These are phyloP conservation scores for Chloropsis hardwickii DNA, from an alignment of 2,113 vertebrate genomes.

Conservation along the genomic window DNA sequence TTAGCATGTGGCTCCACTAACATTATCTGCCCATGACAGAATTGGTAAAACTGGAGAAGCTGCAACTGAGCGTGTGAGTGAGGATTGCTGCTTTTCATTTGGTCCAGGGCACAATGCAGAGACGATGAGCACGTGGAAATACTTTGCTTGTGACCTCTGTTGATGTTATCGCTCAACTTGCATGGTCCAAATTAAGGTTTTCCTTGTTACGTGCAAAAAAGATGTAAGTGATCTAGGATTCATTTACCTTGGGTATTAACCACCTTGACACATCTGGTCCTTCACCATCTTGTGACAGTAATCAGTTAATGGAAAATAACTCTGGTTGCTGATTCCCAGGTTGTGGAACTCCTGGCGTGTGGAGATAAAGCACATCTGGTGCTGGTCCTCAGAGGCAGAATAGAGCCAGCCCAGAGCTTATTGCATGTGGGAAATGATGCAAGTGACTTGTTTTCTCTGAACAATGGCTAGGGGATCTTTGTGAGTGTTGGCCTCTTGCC, in stretches of 20 bases:
- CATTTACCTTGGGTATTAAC: neutral
- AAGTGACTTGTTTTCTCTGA: conserved; percentile 35
- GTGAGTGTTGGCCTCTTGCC: conserved; percentile 27
- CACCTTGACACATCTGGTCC: neutral
- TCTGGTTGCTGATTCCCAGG: neutral
- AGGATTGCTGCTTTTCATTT: neutral
- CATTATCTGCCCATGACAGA: neutral
- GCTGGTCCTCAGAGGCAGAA: neutral
- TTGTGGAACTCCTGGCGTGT: conserved; percentile 16
- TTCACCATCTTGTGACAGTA: neutral
- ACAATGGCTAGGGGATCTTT: conserved; percentile 34
- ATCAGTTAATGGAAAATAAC: neutral
- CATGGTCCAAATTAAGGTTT: neutral
- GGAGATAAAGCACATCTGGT: conserved; percentile 13
- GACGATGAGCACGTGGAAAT: neutral
- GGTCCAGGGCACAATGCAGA: neutral
- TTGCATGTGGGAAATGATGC: conserved; percentile 29
- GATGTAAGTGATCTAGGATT: neutral
- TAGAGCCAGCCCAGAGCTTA: neutral
- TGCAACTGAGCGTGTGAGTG: neutral
- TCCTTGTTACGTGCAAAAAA: neutral
- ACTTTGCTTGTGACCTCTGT: neutral
- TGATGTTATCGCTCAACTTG: neutral
- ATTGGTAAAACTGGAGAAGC: neutral
- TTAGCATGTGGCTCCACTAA: neutral